phyloP scores from a whole-genome alignment of 1,140 invertebrate genomes.

The Psix sp. region DNA sequence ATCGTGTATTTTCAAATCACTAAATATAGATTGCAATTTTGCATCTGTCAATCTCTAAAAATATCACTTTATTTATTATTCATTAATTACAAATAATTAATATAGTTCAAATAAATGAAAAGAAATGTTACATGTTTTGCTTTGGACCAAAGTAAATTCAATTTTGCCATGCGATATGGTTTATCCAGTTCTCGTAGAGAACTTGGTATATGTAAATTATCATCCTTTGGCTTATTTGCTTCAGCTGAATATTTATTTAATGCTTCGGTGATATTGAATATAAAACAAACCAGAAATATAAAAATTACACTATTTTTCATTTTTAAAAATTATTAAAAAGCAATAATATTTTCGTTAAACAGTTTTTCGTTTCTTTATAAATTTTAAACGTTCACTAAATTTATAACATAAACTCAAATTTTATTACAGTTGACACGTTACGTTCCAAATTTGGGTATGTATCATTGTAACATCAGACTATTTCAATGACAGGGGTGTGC shows the following conservation, averaged over 20 bases:
- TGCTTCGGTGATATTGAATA: background rate
- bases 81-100: too few relatives aligned
- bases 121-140: constrained; percentile 83
- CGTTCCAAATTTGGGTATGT: too few relatives aligned
- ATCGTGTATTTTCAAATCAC: constrained; percentile 93
- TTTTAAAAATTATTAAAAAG: background rate
- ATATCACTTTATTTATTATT: constrained; percentile 1
- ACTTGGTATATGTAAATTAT: constrained; percentile 68
- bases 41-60: constrained; percentile 87
- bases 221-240: constrained; percentile 77
- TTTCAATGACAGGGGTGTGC: too few relatives aligned
- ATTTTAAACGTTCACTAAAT: too few relatives aligned
- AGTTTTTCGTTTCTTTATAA: too few relatives aligned
- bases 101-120: constrained; percentile 3
- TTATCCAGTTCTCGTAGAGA: constrained; percentile 82
- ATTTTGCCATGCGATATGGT: constrained; percentile 90
- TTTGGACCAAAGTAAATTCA: constrained; percentile 90
- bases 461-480: too few relatives aligned
- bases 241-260: constrained; percentile 80
- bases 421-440: too few relatives aligned
- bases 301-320: background rate
- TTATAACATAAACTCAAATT: too few relatives aligned
- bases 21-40: constrained; percentile 90
- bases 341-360: background rate
- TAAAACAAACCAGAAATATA: background rate